A percentile compares a stretch with the other conserved stretches of the same genome.
phyloP scores from a whole-genome alignment of 1,140 invertebrate species.

The Formica selysi region DNA sequence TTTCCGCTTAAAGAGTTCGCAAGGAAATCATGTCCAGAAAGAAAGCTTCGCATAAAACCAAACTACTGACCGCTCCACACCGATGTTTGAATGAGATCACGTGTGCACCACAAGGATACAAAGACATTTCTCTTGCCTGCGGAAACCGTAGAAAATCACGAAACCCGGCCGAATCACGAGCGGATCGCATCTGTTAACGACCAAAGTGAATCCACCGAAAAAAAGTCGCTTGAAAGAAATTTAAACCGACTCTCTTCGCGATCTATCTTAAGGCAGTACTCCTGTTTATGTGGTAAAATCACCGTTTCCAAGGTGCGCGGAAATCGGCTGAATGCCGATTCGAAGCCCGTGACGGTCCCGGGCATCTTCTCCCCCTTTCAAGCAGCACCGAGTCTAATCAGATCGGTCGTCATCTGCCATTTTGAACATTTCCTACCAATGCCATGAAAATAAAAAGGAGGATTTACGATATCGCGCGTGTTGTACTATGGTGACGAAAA shows the following conservation, averaged over 20 bases:
- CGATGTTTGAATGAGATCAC: constrained; percentile 41
- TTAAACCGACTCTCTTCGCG: constrained; percentile 59
- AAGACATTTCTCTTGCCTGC: constrained; percentile 53
- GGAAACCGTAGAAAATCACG: constrained; percentile 74
- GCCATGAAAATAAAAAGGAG: neutral
- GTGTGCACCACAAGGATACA: constrained; percentile 54
- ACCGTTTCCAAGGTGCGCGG: constrained; percentile 79
- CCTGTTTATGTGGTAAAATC: constrained; percentile 75
- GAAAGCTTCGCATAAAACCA: neutral
- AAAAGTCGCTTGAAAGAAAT: constrained; percentile 60
- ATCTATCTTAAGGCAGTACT: constrained; percentile 2
- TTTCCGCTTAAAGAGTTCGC: neutral
- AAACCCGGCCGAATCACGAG: constrained; percentile 77
- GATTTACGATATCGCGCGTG: neutral
- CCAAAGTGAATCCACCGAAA: constrained; percentile 59
- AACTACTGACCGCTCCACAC: neutral
- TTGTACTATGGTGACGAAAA: neutral
- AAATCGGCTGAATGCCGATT: constrained; percentile 79
- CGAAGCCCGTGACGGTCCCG: constrained; percentile 79
- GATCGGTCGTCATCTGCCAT: constrained; percentile 74
- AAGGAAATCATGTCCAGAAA: neutral
- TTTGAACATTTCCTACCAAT: constrained; percentile 49
- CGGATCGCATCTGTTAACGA: constrained; percentile 80
- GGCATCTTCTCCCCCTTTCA: constrained; percentile 72
- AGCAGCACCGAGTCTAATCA: constrained; percentile 78